These are phyloP conservation scores for Tinamus major DNA, from an alignment of 2,797 vertebrate species.

Conservation along the genomic window DNA sequence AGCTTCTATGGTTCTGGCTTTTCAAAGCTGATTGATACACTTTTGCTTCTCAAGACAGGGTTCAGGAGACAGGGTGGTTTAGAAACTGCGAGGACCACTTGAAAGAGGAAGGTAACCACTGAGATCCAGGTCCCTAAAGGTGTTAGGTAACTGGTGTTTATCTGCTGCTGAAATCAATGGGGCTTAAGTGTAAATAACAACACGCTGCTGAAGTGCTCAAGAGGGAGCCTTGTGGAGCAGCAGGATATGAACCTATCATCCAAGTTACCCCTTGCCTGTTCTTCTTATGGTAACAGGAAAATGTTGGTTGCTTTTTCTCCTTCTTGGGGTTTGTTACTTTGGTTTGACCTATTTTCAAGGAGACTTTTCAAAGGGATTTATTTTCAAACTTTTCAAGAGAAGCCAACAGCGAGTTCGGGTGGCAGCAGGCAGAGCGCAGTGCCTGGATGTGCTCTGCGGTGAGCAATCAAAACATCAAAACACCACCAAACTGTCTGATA, in stretches of 20 bases:
- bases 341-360: not conserved
- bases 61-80: not conserved
- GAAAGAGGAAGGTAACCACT: not conserved
- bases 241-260: fast-evolving
- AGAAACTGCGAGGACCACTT: not conserved
- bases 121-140: not conserved
- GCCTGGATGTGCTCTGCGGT: not conserved
- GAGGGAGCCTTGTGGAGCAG: not conserved
- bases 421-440: not conserved
- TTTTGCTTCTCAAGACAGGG: not conserved
- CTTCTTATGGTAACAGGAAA: constrained; percentile 62
- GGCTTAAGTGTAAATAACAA: not conserved
- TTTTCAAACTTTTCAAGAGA: not conserved
- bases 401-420: not conserved
- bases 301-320: not conserved
- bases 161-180: not conserved
- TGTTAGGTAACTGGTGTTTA: not conserved
- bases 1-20: not conserved
- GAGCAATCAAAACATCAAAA: not conserved
- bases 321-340: constrained; percentile 31
- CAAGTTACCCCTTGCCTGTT: not conserved
- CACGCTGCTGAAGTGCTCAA: not conserved
- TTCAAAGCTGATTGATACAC: fast-evolving
- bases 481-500: not conserved
- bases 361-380: not conserved